phyloP scores from a whole-genome alignment of 2,797 vertebrate genomes.

The Phataginus tetradactyla region DNA sequence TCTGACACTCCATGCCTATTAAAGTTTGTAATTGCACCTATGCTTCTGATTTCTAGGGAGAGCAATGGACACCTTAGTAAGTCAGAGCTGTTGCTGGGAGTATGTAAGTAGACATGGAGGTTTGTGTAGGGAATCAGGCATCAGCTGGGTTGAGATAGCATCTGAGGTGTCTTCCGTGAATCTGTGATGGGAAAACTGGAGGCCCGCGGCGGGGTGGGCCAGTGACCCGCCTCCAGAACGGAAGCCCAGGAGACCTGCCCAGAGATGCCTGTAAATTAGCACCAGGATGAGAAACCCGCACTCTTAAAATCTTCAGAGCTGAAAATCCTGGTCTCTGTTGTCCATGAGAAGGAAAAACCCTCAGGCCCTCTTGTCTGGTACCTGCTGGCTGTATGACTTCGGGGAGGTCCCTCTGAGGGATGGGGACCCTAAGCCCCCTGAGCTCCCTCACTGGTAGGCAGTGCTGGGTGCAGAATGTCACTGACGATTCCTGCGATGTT shows the following conservation, averaged over 20 bases:
- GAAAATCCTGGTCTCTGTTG: neutral
- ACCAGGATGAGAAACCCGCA: neutral
- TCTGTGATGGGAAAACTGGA: neutral
- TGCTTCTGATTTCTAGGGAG: neutral
- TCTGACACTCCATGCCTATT: neutral
- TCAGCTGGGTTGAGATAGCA: neutral
- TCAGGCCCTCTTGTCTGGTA: neutral
- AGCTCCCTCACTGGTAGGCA: neutral
- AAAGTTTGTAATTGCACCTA: neutral
- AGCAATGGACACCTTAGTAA: neutral
- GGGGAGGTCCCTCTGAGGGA: neutral
- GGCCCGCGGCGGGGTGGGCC: neutral
- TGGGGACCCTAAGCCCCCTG: neutral
- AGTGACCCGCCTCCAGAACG: neutral
- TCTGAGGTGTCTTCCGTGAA: neutral
- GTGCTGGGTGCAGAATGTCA: neutral
- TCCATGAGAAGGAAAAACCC: neutral
- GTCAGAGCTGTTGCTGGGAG: neutral
- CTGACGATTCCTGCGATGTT: neutral
- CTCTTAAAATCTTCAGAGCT: neutral
- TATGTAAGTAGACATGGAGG: neutral
- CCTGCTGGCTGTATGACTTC: neutral
- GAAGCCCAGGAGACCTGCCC: neutral
- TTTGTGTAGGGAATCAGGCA: neutral
- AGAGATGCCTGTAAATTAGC: neutral